phyloP scores from a whole-genome alignment of 1,140 invertebrate genomes.

The Argopecten irradians region DNA sequence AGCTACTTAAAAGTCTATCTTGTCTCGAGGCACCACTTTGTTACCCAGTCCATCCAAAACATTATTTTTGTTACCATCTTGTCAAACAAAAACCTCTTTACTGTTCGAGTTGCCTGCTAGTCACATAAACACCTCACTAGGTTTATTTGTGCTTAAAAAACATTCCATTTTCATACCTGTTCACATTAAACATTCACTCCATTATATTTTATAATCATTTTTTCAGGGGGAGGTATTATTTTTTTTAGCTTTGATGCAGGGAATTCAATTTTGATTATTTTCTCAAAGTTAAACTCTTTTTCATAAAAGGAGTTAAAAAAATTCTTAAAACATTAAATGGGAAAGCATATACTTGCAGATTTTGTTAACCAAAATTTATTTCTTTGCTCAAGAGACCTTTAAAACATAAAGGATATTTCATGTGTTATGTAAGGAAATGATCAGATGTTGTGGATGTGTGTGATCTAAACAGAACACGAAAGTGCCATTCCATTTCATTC shows the following conservation, averaged over 20 bases:
- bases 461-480: background rate
- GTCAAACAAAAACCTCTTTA: background rate
- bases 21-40: background rate
- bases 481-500: slow-evolving; percentile 15
- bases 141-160: background rate
- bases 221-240: background rate
- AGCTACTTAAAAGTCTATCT: background rate
- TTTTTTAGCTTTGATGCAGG: background rate
- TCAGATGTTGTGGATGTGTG: background rate
- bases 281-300: background rate
- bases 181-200: background rate
- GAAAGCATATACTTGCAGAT: background rate
- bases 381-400: background rate
- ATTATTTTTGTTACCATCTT: background rate
- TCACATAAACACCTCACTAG: background rate
- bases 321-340: background rate
- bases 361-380: background rate
- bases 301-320: background rate
- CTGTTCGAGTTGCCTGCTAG: slow-evolving; percentile 4
- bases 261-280: background rate
- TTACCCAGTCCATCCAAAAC: background rate
- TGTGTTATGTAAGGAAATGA: background rate
- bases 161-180: background rate
- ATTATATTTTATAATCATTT: background rate
- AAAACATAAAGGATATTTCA: background rate